Conservation (phyloP, 2,113 vertebrate species). For the Turdus rufiventris region DNA sequence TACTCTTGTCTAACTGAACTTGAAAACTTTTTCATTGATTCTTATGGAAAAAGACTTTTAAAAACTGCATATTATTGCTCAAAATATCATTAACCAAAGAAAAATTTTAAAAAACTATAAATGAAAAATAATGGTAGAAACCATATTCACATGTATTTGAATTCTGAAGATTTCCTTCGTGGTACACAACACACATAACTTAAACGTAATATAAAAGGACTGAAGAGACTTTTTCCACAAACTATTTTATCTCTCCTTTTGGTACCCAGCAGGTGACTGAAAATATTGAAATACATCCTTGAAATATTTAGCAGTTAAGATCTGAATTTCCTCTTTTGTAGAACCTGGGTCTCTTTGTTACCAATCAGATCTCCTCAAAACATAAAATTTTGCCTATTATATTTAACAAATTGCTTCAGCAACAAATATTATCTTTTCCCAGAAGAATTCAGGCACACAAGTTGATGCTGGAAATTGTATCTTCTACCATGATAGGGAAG, state of each 20-base stretch:
- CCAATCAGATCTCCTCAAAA: not conserved
- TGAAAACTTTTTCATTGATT: not conserved
- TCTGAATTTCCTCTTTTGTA: not conserved
- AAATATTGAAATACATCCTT: not conserved
- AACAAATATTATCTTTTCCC: constrained; percentile 7
- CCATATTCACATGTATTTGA: not conserved
- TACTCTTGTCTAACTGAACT: not conserved
- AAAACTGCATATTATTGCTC: not conserved
- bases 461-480: not conserved
- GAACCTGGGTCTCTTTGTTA: not conserved
- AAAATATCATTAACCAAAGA: not conserved
- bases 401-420: constrained; percentile 3
- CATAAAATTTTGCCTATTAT: not conserved
- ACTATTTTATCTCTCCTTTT: not conserved
- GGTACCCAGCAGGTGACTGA: not conserved
- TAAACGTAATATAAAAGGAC: not conserved
- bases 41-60: not conserved
- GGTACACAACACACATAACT: not conserved
- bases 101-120: not conserved
- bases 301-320: not conserved
- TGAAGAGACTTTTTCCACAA: not conserved
- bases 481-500: not conserved
- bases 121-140: not conserved
- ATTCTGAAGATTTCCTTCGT: not conserved
- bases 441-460: not conserved